Percentiles rank a stretch among this genome's conserved stretches.
These are phyloP conservation scores for Thera britannica DNA, from an alignment of 2,888 invertebrate genomes.

Conservation along the genomic window DNA sequence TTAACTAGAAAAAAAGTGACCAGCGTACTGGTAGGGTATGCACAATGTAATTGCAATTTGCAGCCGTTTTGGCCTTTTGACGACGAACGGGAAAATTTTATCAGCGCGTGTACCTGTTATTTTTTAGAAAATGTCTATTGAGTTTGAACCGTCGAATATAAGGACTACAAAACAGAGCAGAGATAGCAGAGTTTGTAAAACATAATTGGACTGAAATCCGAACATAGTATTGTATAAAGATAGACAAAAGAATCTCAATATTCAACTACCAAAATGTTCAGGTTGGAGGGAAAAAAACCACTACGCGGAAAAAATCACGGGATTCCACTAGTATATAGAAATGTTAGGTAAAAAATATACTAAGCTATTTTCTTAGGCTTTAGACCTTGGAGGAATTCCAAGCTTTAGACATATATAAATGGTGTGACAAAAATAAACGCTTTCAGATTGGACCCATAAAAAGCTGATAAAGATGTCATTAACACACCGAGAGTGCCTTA, in stretches of 20 bases:
- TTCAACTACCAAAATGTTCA: no score
- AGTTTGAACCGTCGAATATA: not conserved
- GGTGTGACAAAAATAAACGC: constrained; percentile 38
- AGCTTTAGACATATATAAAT: constrained; percentile 5
- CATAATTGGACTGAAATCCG: no score
- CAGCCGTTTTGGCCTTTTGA: constrained; percentile 35
- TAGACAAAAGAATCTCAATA: no score
- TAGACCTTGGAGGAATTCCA: no score
- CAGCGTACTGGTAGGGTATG: constrained; percentile 45
- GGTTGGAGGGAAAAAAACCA: no score
- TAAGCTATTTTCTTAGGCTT: not conserved
- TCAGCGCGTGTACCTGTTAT: constrained; percentile 8
- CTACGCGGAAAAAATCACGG: no score
- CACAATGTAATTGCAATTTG: constrained; percentile 53
- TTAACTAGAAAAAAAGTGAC: constrained; percentile 64
- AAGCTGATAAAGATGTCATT: constrained; percentile 63
- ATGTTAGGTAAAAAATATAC: not conserved
- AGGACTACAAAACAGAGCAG: not conserved
- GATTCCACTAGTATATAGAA: no score
- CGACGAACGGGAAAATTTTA: constrained; percentile 28
- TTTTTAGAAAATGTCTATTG: constrained; percentile 14
- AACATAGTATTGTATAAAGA: no score
- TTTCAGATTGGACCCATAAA: constrained; percentile 41
- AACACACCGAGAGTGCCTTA: constrained; percentile 60
- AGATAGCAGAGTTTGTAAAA: no score